Base-by-base conservation (phyloP, 1,140 invertebrate species). In the Heliothis subflexa region DNA sequence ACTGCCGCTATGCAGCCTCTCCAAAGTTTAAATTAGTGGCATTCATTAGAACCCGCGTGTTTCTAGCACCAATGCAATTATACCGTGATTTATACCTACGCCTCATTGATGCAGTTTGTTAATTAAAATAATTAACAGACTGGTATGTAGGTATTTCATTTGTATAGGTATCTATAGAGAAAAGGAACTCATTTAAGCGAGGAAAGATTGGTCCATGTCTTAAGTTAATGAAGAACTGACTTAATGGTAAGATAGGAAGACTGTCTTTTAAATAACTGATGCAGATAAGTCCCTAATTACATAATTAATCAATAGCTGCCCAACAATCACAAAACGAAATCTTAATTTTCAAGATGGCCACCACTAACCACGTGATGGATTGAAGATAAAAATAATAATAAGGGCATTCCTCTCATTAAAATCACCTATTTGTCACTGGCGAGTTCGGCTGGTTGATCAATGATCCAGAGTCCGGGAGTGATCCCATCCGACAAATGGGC, bases 41-140 rank as follows among this genome's bases (percentile, higher is more conserved):
- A 40, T 59, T 64, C 72, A 76, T 80, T 80, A 79, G 55, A 74
- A 54, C 64, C 64, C 13, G 73, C 62, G 62, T 50, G 33, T 50
- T 52, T 61, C 72, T 28, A 50, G 18, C 25, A 50, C 52, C 78
- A 73, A 52, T 73, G 68, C 74, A 81, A 83, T 83, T 81, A 83
- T 79, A 74, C n/a, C 16, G 50, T 81, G 62, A 83, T 81, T 79
- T 81, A 83, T 83, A 74, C 75, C 78, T 73, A n/a, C n/a, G n/a
- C n/a, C 78, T 79, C 82, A 83, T 70, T 77, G 62, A 49, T 49
- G 52, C 78, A 78, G 55, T 71, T 71, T 71, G 68, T 71, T 71
- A 16, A 71, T 71, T 59, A 55, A 55, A 55, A 55, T 33, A 52
- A 18, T 50, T 71, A 47, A 59, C 57, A 28, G 55, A 45, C 4